Percentiles rank a stretch among this genome's conserved stretches.
Evolutionary conservation across 1,140 invertebrate genomes (phyloP).

Genomic region (Triops longicaudatus): DNA sequence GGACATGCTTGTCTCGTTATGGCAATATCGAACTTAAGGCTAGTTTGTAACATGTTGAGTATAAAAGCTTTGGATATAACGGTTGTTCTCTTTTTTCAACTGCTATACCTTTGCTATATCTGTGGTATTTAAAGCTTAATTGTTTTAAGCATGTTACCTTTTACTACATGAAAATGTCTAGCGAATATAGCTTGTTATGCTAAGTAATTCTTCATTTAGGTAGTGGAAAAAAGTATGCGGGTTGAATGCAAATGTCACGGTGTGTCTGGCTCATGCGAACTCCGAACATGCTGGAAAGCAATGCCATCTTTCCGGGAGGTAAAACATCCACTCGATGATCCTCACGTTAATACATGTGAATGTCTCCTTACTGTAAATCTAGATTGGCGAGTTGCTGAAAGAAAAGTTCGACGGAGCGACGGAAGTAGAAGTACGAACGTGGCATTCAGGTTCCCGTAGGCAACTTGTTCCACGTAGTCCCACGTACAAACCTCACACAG

Average conservation of each 20-base stretch:
- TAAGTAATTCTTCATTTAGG: slow-evolving; percentile 29
- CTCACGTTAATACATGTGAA: neutral
- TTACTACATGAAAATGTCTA: neutral
- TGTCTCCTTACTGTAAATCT: slow-evolving; percentile 17
- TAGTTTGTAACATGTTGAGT: too few relatives aligned
- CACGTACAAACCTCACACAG: slow-evolving; percentile 37
- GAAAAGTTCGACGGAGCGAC: slow-evolving; percentile 42
- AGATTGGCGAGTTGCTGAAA: slow-evolving; percentile 39
- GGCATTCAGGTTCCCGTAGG: slow-evolving; percentile 31
- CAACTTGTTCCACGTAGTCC: slow-evolving; percentile 35
- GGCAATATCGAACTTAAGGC: too few relatives aligned
- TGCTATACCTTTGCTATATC: too few relatives aligned
- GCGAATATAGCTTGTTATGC: neutral
- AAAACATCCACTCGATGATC: slow-evolving; percentile 26
- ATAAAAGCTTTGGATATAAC: too few relatives aligned
- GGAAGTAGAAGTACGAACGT: slow-evolving; percentile 35
- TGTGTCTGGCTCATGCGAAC: slow-evolving; percentile 45
- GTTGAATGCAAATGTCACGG: slow-evolving; percentile 48
- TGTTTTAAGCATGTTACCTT: too few relatives aligned
- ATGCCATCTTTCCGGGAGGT: slow-evolving; percentile 45
- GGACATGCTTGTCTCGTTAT: too few relatives aligned
- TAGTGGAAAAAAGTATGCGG: slow-evolving; percentile 39
- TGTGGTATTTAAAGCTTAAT: too few relatives aligned
- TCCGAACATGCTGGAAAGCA: slow-evolving; percentile 46
- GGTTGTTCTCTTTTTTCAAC: too few relatives aligned